Conservation (phyloP, 2,797 vertebrate species). For the Geotrypetes seraphini region DNA sequence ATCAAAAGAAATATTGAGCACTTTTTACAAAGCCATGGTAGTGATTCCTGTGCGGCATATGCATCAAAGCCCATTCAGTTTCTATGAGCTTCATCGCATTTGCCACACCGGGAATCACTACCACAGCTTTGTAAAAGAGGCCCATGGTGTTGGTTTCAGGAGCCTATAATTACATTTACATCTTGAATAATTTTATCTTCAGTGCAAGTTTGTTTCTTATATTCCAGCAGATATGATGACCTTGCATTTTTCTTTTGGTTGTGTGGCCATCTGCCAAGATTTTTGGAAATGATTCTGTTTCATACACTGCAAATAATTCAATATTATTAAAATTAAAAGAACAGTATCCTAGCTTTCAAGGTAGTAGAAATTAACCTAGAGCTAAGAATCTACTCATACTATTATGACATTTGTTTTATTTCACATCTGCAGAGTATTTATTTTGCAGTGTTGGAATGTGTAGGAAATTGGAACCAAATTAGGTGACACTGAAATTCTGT, state of each 20-base stretch:
- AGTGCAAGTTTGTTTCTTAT: slow-evolving; percentile 38
- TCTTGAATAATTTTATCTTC: slow-evolving; percentile 32
- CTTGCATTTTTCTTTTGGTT: slow-evolving; percentile 40
- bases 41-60: no score
- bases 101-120: no score
- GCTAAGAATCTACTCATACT: slow-evolving; percentile 11
- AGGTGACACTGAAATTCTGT: slow-evolving; percentile 1
- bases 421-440: slow-evolving; percentile 30
- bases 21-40: no score
- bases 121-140: no score
- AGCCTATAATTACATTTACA: no score
- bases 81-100: no score
- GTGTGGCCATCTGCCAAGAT: slow-evolving; percentile 40
- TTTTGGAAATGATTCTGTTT: slow-evolving; percentile 42
- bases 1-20: no score
- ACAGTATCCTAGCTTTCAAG: slow-evolving; percentile 9
- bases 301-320: slow-evolving; percentile 37
- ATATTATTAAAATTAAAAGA: slow-evolving; percentile 24
- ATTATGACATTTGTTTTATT: slow-evolving; percentile 20
- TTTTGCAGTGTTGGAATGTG: neutral
- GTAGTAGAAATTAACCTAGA: slow-evolving; percentile 17
- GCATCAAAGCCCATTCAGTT: no score
- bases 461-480: neutral
- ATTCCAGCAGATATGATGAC: slow-evolving; percentile 25
- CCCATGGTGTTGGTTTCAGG: no score